Base-by-base conservation (phyloP, 2,113 vertebrate species). In the Elephas maximus region DNA sequence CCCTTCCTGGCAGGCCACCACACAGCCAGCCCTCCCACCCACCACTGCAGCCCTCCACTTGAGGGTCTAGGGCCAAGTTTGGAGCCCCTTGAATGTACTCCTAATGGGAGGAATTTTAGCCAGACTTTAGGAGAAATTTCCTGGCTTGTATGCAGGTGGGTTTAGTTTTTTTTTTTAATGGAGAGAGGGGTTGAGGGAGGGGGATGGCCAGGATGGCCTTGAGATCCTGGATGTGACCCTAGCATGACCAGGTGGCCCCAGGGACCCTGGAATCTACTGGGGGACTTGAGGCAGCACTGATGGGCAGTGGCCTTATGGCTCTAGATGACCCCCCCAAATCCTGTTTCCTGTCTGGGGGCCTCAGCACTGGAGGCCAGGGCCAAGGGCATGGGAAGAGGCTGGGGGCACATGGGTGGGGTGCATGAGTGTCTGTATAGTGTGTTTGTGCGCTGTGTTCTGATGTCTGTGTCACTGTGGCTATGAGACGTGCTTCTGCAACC, bases 301-400 rank as follows among this genome's bases (percentile, higher is more conserved):
- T 8, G 23, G 83, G 83, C 28, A 37, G 84, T 37, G 73, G 41
- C 48, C 48, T 81, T 11, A 1, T 84, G 85, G 78, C 84, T 76
- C 45, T 7, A 9, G 80, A 76, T 93, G 7, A 21, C 45, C 30
- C n/a, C 63, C 8, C 28, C 57, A 45, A 45, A 84, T 93, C 90
- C 90, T 95, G 77, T 74, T 96, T 96, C 77, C 95, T 44, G 0
- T 95, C 77, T 79, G 28, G 83, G 80, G 94, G 11, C 77, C 80
- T 93, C 62, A 1, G 0, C 71, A 83, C 51, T 45, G 69, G 6
- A 93, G 74, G 88, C 60, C 65, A 8, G 8, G 23, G 30, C 48
- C 12, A 71, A 80, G 91, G 91, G 51, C 21, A 44, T 97, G 94
- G 91, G 95, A 95, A 95, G 77, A 80, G 77, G 74, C 90, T 44